Evolutionary conservation across 2,888 invertebrate species (phyloP), one percentile per base, ranked within the genome.

Genomic region (Macaria liturata): DNA sequence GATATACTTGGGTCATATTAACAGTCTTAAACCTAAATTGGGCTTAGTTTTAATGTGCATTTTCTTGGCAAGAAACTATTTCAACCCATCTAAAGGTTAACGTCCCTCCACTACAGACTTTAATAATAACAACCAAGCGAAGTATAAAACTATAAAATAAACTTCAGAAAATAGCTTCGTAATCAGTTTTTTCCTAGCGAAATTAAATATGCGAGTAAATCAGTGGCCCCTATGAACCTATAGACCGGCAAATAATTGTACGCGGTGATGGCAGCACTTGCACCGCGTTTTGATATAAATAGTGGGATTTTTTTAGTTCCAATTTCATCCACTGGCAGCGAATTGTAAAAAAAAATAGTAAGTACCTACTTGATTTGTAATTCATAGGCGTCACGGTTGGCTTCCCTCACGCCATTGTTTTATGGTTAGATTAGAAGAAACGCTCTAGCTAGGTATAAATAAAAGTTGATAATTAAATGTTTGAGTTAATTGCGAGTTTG

Each of bases 371-470:
- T 70, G 68, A 77, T 82, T 80, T 78, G 75, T 77, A 77, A 81
- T 83, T 82, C 78, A 79, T 79, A 69, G 64, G 64, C 68, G 62
- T 78, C 70, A 71, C 77, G 81, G 69, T 74, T 71, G 68, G 83
- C 65, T 73, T 67, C 72, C 72, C 47, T 66, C 61, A 65, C 67
- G 71, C 65, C 68, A 69, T 71, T 72, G 66, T 66, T 54, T 57
- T 56, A 62, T 69, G 68, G 48, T 37, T 20, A 20, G 57, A 57
- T 37, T 20, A 20, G 57, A 57, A 61, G 63, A 76, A 75, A 72
- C 67, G 59, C 66, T 71, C 20, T 20, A 20, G 2, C 66, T 54
- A n/a, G n/a, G n/a, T n/a, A 66, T 64, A 55, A 54, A 61, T 62
- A 52, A 61, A 63, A 58, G 49, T 69, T 64, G 61, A 44, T 60